Percentiles rank a stretch among this genome's conserved stretches.
These are phyloP conservation scores for Epinotia brunnichana DNA, from an alignment of 2,888 invertebrate species.

Conservation along the genomic window DNA sequence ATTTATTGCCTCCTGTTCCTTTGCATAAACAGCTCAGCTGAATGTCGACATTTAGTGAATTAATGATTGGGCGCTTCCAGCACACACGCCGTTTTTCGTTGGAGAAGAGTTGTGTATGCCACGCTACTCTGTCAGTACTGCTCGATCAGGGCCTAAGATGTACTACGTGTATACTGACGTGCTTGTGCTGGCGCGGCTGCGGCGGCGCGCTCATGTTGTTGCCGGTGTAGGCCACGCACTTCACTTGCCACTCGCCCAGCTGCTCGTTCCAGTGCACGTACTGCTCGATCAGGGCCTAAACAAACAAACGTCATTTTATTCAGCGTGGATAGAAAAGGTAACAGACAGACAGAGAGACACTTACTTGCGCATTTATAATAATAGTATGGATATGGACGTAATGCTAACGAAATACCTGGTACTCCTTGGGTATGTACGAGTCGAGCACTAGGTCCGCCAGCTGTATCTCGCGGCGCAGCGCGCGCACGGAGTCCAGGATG, in stretches of 20 bases:
- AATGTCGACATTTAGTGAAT: no score
- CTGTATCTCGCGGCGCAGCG: conserved; percentile 94
- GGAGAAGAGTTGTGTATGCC: no score
- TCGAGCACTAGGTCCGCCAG: conserved; percentile 95
- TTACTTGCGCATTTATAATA: neutral
- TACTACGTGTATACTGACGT: conserved; percentile 50
- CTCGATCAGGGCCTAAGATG: no score
- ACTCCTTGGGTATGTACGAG: conserved; percentile 96
- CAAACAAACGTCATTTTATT: conserved; percentile 44
- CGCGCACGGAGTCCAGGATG: conserved; percentile 95
- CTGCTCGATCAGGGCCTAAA: conserved; percentile 92
- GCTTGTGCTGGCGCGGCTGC: conserved; percentile 47
- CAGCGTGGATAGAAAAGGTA: no score
- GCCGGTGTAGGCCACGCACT: conserved; percentile 99
- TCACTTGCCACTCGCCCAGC: conserved; percentile 98
- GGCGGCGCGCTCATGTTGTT: conserved; percentile 93
- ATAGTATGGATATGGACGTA: no score
- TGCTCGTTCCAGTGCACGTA: conserved; percentile 99
- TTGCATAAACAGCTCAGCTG: no score
- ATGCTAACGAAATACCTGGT: conserved; percentile 85
- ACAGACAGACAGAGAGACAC: neutral
- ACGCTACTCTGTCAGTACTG: no score
- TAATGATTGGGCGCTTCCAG: no score
- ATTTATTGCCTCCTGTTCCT: no score
- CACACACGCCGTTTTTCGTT: no score